Percentiles rank a stretch among this genome's conserved stretches.
phyloP scores from a whole-genome alignment of 2,113 vertebrate species.

The Pelobates fuscus region DNA sequence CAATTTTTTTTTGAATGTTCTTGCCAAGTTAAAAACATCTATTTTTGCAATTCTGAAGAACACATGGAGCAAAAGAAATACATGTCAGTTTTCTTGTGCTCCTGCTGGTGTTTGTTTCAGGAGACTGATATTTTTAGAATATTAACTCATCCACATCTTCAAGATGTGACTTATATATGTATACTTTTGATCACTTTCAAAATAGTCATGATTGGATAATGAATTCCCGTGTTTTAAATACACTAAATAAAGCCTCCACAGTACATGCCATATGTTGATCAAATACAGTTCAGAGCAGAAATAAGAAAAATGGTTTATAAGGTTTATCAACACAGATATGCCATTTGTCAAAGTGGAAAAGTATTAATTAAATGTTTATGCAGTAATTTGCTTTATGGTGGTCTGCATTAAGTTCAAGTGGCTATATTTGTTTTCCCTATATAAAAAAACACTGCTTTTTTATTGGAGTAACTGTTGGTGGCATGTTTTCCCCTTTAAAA shows the following conservation, averaged over 20 bases:
- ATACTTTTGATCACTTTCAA: constrained; percentile 45
- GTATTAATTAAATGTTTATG: constrained; percentile 10
- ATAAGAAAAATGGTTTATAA: constrained; percentile 10
- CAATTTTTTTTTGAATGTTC: constrained; percentile 36
- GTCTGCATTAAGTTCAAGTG: too few species aligned
- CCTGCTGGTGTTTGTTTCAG: constrained; percentile 51
- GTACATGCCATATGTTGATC: constrained; percentile 47
- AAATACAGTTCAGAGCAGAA: constrained; percentile 22
- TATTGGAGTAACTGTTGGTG: too few species aligned
- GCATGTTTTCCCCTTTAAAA: too few species aligned
- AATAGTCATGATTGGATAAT: constrained; percentile 50
- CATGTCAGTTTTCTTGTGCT: constrained; percentile 47
- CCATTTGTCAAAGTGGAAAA: neutral
- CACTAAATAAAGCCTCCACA: constrained; percentile 39
- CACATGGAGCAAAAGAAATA: constrained; percentile 48
- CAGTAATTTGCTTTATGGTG: neutral
- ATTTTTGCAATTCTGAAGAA: constrained; percentile 36
- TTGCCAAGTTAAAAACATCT: constrained; percentile 46
- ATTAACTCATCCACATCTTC: constrained; percentile 42
- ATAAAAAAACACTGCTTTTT: too few species aligned
- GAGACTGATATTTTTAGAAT: constrained; percentile 46
- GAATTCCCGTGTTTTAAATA: constrained; percentile 45
- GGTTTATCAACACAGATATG: constrained; percentile 3
- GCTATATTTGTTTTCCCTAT: too few species aligned
- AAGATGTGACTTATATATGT: constrained; percentile 48